phyloP scores from a whole-genome alignment of 2,797 vertebrate species.

The Hylomyscus alleni region DNA sequence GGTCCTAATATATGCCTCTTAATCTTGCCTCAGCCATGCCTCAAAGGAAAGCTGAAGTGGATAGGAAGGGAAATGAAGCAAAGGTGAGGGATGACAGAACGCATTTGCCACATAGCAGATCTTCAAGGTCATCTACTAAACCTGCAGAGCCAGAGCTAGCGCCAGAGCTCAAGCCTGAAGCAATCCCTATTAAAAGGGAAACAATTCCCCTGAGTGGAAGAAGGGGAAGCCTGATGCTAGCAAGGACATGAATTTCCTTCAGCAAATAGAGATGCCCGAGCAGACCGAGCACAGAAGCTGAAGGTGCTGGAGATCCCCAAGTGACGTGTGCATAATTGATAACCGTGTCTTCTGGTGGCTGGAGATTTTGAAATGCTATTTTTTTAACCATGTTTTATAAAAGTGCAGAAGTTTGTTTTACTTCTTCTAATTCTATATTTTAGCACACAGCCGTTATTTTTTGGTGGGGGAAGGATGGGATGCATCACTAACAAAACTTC shows the following conservation, averaged over 20 bases:
- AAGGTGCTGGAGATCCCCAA: background rate
- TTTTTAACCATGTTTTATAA: constrained; percentile 98
- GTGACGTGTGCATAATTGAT: background rate
- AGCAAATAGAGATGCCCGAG: background rate
- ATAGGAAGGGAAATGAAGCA: background rate
- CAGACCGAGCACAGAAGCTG: background rate
- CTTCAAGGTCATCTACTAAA: background rate
- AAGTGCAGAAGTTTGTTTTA: constrained; percentile 93
- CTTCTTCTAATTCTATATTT: constrained; percentile 79
- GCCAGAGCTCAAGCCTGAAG: background rate
- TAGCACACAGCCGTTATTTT: background rate
- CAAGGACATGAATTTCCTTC: background rate
- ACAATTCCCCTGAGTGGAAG: background rate
- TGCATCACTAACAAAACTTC: background rate
- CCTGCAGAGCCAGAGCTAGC: background rate
- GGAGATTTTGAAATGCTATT: background rate
- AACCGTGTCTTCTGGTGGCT: background rate
- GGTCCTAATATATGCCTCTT: background rate
- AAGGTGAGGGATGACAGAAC: background rate
- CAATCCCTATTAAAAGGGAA: accelerated
- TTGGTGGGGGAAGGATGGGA: too few relatives aligned
- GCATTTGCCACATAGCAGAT: background rate
- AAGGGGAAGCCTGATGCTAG: background rate
- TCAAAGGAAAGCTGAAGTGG: background rate
- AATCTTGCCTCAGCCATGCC: background rate